Evolutionary conservation across 2,888 invertebrate genomes (phyloP), one percentile per base, ranked within the genome.

Genomic region (Coleophora flavipennella): DNA sequence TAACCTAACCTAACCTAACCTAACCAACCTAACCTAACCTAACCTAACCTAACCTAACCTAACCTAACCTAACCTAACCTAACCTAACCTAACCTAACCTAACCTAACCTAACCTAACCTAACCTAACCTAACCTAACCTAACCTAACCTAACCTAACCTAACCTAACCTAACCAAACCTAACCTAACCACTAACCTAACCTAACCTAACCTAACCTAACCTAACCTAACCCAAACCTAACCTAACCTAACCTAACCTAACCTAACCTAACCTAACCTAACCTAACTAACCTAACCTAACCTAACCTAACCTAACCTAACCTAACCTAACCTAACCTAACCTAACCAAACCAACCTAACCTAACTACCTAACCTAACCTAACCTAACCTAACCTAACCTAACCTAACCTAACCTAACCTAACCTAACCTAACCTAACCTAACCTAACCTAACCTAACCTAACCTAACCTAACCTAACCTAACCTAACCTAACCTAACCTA

Each of bases 251-350:
- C 40, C 36, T 36, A 40, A 35, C 40, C 36, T 36, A 40, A 36
- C 50, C 52, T 50, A 50, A 52, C 52, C 50, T 52, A 50, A 52
- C 50, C 49, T 52, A 52, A 51, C 51, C 52, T 50, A 50, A 35
- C 36, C 35, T 36, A 35, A 35, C 36, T 49, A 49, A 49, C 51
- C 48, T 46, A 46, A 50, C 53, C 36, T 36, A 40, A 35, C 40
- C 36, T 36, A 40, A 35, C 40, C 36, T 36, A 40, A 35, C 38
- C 38, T 41, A 41, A 41, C 41, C 41, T 41, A 41, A 37, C 41
- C 41, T 40, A 40, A 40, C 40, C 40, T 40, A 40, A 40, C 40
- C 40, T 40, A 36, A 33, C 40, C 33, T 40, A 36, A 40, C 40
- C 40, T 40, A 40, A 40, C 40, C 40, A 36, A 40, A 40, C 40